Base-by-base conservation (phyloP, 2,888 invertebrate species). In the Pristionchus mayeri region DNA sequence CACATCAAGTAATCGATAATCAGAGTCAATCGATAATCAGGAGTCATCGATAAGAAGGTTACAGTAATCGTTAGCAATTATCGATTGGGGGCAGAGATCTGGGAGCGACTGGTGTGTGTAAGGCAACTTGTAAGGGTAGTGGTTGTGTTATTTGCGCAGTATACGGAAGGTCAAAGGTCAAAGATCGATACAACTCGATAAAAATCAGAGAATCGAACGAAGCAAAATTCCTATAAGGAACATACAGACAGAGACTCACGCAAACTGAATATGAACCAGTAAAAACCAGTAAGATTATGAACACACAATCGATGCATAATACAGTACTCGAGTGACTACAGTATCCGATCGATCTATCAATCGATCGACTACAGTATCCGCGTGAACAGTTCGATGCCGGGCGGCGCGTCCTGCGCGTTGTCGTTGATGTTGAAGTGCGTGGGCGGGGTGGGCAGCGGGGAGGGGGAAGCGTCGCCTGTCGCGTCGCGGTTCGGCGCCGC, bases 121-220 rank as follows among this genome's bases (percentile, higher is more conserved):
- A 71, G 44, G 71, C 71, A 71, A 71, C 71, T 18, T 71, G 71
- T 71, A 71, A 71, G 71, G 40, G 44, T n/a, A n/a, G n/a, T n/a
- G n/a, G n/a, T n/a, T n/a, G n/a, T n/a, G n/a, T n/a, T 18, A 21
- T 30, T 71, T 71, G 71, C 71, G 71, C 40, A 44, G 71, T 44
- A 24, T 11, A 37, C 13, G n/a, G n/a, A n/a, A n/a, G n/a, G n/a
- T n/a, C n/a, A 60, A 13, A 30, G 9, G n/a, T 67, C 18, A 44
- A 24, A 63, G 2, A 71, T 71, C 71, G 40, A 71, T 71, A 71
- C 37, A 71, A 71, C 71, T 71, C 71, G 71, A 44, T n/a, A n/a
- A n/a, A n/a, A n/a, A n/a, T n/a, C n/a, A n/a, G n/a, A n/a, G n/a
- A n/a, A n/a, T n/a, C 40, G 24, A n/a, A 11, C 13, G 34, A 63